Evolutionary conservation across 1,140 invertebrate genomes (phyloP), one percentile per base, ranked within the genome.

Genomic region (Cyphomyrmex costatus): DNA sequence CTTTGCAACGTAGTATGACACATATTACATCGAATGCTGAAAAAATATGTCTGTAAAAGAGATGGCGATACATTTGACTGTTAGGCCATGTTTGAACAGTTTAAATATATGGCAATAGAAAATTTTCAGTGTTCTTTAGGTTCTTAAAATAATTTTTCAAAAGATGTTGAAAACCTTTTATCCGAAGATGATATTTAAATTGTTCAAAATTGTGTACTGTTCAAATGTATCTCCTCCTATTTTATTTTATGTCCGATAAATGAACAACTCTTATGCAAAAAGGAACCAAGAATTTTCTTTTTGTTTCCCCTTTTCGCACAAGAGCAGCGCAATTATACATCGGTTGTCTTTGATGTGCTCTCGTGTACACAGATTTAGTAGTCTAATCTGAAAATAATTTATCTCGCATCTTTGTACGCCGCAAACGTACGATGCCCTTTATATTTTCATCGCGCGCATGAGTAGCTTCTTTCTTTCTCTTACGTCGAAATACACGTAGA

Each of bases 321-420:
- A 66, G n/a, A 42, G 33, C n/a, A 7, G 53, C 7, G 14, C n/a
- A 42, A 46, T 60, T 56, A 33, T 14, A 24, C n/a, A 33, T 24
- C 24, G 30, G 19, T 12, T 74, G 33, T 16, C 30, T 36, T 74
- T 19, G n/a, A 36, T 19, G 53, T 36, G 7, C 30, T 56, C 27
- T 27, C 14, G 33, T 58, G 53, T 30, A 60, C 21, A n/a, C 36
- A 61, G 24, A 16, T 30, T 65, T 21, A 30, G 19, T 56, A 65
- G 12, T 30, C 56, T 77, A 77, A 27, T 46, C 58, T 46, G 3
- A 65, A 78, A 78, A 78, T 78, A 78, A 63, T 63, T 78, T 49
- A 61, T 78, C 33, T 76, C 73, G 16, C 36, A 21, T 8, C 19
- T n/a, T 27, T 53, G 56, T 61, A 24, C 30, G 74, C 36, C 27